These are phyloP conservation scores for Streptopelia turtur DNA, from an alignment of 2,797 vertebrate species.

Conservation along the genomic window DNA sequence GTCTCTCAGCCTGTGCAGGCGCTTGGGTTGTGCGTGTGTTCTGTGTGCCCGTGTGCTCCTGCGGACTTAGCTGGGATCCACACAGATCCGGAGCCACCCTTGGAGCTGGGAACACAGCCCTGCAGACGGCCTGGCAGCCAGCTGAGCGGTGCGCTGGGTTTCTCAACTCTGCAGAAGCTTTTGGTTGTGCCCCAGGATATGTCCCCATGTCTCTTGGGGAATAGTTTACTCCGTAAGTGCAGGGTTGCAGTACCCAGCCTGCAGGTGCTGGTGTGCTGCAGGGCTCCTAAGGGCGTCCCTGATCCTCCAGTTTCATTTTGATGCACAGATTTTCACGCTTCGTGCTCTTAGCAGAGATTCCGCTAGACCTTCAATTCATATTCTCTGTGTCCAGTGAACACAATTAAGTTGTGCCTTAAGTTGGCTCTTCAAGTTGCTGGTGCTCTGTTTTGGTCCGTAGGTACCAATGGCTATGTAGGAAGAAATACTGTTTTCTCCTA, in stretches of 20 bases:
- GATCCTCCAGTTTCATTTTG: not conserved
- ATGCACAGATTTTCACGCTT: not conserved
- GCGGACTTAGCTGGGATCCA: not conserved
- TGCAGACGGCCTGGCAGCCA: not conserved
- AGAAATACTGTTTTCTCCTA: not conserved
- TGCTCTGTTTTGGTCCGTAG: not conserved
- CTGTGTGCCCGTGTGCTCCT: not conserved
- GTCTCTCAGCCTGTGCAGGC: not conserved
- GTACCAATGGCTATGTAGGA: not conserved
- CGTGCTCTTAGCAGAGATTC: not conserved
- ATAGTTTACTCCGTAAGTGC: not conserved
- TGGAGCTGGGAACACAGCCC: not conserved
- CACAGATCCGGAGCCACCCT: not conserved
- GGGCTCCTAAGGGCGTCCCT: not conserved
- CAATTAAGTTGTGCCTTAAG: not conserved
- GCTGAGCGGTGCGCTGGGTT: fast-evolving
- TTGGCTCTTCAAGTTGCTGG: not conserved
- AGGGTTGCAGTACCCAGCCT: not conserved
- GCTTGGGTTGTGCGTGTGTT: not conserved
- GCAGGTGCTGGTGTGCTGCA: not conserved
- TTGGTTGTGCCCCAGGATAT: not conserved
- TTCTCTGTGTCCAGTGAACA: not conserved
- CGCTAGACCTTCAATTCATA: not conserved
- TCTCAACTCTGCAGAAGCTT: not conserved
- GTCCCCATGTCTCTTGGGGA: fast-evolving